Evolutionary conservation across 2,113 vertebrate species (phyloP), one percentile per base, ranked within the genome.

Genomic region (Muntiacus muntjak): DNA sequence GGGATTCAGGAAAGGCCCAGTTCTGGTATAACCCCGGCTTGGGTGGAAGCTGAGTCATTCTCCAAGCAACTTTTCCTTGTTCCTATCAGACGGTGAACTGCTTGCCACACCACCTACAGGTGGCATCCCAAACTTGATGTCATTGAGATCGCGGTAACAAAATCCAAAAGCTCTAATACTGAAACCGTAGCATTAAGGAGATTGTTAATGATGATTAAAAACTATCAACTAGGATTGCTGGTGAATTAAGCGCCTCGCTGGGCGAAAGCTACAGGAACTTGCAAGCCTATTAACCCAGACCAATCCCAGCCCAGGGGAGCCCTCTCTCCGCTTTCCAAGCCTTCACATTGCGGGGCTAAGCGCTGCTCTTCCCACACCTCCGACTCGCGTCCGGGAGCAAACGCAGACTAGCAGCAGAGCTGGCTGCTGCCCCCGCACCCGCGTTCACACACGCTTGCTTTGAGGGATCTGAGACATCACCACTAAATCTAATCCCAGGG

Each of bases 1-100:
- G 1, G 26, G 47, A 58, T 93, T n/a, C 79, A 94, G 81, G 58
- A 86, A 96, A 79, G 95, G 95, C 86, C 95, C 45, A n/a, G 91
- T 88, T 85, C 45, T 47, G 57, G 19, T 82, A 90, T 89, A 93
- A 94, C 33, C 84, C 12, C 52, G 74, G 55, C 95, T 89, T 28
- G 76, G 43, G 47, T 86, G 62, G 91, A 30, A 97, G 98, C 98
- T 98, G 98, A 98, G 98, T 98, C 98, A 98, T 98, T 96, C 96
- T 97, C 64, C 93, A 82, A 93, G 92, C 87, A 98, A 97, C 93
- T 98, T 97, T 95, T 93, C 74, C 67, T 88, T 36, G 50, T 17
- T 94, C 30, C 86, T 78, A 30, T 62, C 58, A 33, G 62, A 82
- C 14, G 12, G 25, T 0, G 16, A 91, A 93, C 17, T 87, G 57